These are phyloP conservation scores for Drepana arcuata DNA, from an alignment of 1,140 invertebrate species.

Conservation along the genomic window DNA sequence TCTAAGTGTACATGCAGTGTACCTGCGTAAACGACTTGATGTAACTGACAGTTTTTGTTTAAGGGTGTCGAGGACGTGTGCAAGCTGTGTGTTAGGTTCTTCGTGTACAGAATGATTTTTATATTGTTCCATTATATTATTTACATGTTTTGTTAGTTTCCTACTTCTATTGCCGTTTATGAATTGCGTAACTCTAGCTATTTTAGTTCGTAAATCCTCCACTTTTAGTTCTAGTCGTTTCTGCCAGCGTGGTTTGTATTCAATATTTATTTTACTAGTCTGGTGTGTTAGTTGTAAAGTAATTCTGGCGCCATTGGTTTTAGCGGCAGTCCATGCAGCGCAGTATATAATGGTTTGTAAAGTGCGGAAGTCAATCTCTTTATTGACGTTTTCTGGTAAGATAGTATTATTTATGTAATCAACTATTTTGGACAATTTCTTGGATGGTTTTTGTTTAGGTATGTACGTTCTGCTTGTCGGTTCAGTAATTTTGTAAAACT, in stretches of 20 bases:
- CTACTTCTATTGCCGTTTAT: constrained; percentile 8
- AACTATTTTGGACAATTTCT: constrained; percentile 10
- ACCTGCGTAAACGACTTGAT: constrained; percentile 12
- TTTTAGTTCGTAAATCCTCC: constrained; percentile 4
- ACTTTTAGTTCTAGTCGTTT: too few species aligned
- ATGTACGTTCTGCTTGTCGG: constrained; percentile 6
- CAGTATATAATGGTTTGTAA: constrained; percentile 12
- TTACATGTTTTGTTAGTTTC: not conserved
- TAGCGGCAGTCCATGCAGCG: constrained; percentile 12
- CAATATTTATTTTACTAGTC: constrained; percentile 1
- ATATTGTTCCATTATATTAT: constrained; percentile 5
- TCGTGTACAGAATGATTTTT: constrained; percentile 8
- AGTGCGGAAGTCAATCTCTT: constrained; percentile 9
- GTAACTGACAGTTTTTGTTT: too few species aligned
- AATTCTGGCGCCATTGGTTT: constrained; percentile 10
- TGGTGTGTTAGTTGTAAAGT: not conserved
- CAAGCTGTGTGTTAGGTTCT: constrained; percentile 2
- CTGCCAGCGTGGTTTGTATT: too few species aligned
- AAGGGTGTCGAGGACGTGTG: constrained; percentile 6
- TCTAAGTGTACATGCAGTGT: constrained; percentile 10
- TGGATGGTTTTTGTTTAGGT: constrained; percentile 13
- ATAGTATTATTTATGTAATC: constrained; percentile 5
- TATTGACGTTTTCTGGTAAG: constrained; percentile 1
- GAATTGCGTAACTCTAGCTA: constrained; percentile 10
- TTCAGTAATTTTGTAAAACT: constrained; percentile 3